Conservation (phyloP, 2,113 vertebrate genomes). For the Bolborhynchus lineola region DNA sequence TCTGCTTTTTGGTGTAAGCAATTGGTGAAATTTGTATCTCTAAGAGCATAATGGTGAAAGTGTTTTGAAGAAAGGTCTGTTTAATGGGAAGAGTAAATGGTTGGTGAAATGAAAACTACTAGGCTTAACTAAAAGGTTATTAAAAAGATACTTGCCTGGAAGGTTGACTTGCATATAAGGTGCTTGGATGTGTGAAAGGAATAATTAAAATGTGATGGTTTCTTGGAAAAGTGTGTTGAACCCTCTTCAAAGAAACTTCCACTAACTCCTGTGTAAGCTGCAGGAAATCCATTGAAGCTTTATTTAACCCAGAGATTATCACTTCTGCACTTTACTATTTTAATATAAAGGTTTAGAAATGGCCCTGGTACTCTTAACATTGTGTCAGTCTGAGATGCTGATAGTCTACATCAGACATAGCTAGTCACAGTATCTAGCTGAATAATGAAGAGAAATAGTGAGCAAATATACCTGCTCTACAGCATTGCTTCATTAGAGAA, state of each 20-base stretch:
- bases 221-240: not conserved
- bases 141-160: conserved; percentile 25
- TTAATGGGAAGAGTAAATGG: conserved; percentile 38
- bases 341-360: not conserved
- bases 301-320: not conserved
- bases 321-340: not conserved
- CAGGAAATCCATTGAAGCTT: not conserved
- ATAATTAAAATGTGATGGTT: conserved; percentile 14
- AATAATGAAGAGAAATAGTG: not conserved
- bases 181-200: conserved; percentile 26
- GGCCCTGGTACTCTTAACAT: not conserved
- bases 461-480: not conserved
- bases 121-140: conserved; percentile 39
- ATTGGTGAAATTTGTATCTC: not conserved
- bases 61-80: not conserved
- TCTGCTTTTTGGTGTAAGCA: not conserved
- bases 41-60: not conserved
- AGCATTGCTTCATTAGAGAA: not conserved
- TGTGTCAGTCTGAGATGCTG: not conserved
- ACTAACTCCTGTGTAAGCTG: not conserved
- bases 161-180: conserved; percentile 13
- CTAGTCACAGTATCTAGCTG: not conserved
- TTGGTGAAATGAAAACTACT: conserved; percentile 46
- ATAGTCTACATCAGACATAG: not conserved
- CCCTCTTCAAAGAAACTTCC: not conserved